These are phyloP conservation scores for Drosophila albomicans DNA, from an alignment of 1,140 invertebrate species.

Conservation along the genomic window DNA sequence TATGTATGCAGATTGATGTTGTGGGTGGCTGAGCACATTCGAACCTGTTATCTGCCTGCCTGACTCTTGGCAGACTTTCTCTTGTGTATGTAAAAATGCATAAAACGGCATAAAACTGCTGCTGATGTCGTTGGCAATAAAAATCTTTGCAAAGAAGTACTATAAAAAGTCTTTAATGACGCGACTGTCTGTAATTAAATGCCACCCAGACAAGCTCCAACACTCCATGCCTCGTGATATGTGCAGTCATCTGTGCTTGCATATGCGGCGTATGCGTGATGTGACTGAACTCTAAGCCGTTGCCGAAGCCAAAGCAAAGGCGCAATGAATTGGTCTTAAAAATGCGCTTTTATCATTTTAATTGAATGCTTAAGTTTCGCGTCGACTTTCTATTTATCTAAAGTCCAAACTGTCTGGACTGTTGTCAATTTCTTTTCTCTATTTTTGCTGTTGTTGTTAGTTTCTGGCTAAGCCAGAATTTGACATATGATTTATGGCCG, in stretches of 20 bases:
- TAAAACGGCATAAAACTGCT: constrained; percentile 68
- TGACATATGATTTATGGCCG: constrained; percentile 67
- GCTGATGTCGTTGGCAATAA: constrained; percentile 60
- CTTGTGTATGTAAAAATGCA: constrained; percentile 57
- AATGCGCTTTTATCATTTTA: constrained; percentile 59
- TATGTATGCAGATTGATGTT: constrained; percentile 32
- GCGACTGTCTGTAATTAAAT: constrained; percentile 78
- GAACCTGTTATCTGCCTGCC: constrained; percentile 30
- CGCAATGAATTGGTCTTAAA: constrained; percentile 49
- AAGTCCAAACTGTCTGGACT: constrained; percentile 15
- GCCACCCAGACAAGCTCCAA: constrained; percentile 36
- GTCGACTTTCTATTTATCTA: constrained; percentile 25
- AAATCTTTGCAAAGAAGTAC: constrained; percentile 73
- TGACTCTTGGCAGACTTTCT: constrained; percentile 19
- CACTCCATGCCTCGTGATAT: neutral
- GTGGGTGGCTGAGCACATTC: constrained; percentile 3
- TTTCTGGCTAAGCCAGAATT: constrained; percentile 45
- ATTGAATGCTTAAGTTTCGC: constrained; percentile 56
- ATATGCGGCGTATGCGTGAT: constrained; percentile 60
- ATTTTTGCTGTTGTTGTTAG: constrained; percentile 5
- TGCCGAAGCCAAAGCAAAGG: constrained; percentile 2
- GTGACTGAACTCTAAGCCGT: constrained; percentile 65
- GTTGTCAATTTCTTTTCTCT: constrained; percentile 8
- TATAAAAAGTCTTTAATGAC: constrained; percentile 79
- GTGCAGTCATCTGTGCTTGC: constrained; percentile 4